Evolutionary conservation across 2,113 vertebrate genomes (phyloP), one percentile per base, ranked within the genome.

Genomic region (Chitala chitala): DNA sequence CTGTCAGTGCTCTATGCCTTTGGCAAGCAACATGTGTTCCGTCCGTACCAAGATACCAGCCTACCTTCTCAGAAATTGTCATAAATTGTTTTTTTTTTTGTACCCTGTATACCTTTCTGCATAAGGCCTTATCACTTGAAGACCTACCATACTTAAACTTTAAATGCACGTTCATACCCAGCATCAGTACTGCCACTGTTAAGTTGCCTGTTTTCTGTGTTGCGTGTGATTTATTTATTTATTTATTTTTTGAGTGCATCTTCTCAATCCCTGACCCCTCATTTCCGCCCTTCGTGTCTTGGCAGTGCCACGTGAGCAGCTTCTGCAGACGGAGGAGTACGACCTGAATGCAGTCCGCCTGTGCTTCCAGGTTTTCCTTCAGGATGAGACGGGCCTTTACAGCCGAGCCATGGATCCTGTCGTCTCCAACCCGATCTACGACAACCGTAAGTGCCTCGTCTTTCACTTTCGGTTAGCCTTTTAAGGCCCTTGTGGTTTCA

Each of bases 311-410:
- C 91, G 91, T 66, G 93, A 96, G 61, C 92, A 98, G 87, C 87
- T 98, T 76, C 86, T 94, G 80, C 94, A 94, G 82, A 92, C 93
- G 0, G 96, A 99, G 53, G 96, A 98, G 59, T 98, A 96, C 0
- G 94, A 99, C 82, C 86, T 99, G 84, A 99, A 98, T 2, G 98
- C 99, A 6, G 98, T 99, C 33, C 94, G 98, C 5, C 90, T 99
- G 44, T 99, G 98, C 78, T 98, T 99, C 85, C 95, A 99, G 79
- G 95, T 96, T 5, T 95, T 91, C 81, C 88, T 99, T 22, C 93
- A 92, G 0, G 95, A 98, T 0, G 91, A 94, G 48, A 89, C 82
- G 0, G 95, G 96, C 73, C 91, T 90, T 74, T 94, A 89, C 86
- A 93, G 85, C 0, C 81, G 85, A 29, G 76, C 84, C 1, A 88